phyloP scores from a whole-genome alignment of 2,888 invertebrate genomes.

The Mythimna pallens region DNA sequence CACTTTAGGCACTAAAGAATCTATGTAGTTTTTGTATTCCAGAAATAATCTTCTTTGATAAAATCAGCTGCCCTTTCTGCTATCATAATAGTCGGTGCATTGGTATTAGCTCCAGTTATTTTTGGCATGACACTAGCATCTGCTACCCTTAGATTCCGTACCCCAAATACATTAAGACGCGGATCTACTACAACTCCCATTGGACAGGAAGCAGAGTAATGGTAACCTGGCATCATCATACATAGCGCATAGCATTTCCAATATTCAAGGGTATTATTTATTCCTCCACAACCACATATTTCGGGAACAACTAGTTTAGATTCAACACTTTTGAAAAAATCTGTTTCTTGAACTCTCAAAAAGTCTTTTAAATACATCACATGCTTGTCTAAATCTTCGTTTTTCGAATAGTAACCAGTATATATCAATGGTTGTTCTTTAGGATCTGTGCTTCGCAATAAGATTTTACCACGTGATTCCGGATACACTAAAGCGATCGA shows the following conservation, averaged over 20 bases:
- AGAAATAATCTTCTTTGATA: conserved; percentile 48
- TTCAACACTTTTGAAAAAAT: conserved; percentile 76
- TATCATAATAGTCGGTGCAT: conserved; percentile 94
- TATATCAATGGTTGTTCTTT: conserved; percentile 89
- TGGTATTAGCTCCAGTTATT: conserved; percentile 92
- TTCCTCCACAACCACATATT: conserved; percentile 52
- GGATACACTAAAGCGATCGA: conserved; percentile 75
- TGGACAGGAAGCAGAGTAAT: conserved; percentile 92
- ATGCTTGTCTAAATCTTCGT: conserved; percentile 84
- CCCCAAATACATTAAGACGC: conserved; percentile 91
- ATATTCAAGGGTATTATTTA: conserved; percentile 86
- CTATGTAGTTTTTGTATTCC: too few species aligned
- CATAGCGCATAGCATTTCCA: conserved; percentile 92
- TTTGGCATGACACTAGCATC: conserved; percentile 94
- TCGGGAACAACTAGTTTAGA: conserved; percentile 67
- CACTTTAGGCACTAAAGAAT: too few species aligned
- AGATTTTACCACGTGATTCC: conserved; percentile 87
- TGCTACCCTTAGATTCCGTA: conserved; percentile 91
- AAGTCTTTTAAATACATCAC: conserved; percentile 76
- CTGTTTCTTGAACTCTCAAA: conserved; percentile 76
- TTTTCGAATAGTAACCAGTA: conserved; percentile 89
- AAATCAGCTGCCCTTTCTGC: conserved; percentile 90
- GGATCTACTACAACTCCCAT: conserved; percentile 94
- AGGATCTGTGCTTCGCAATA: conserved; percentile 88
- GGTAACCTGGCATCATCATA: conserved; percentile 92